A percentile compares a stretch with the other conserved stretches of the same genome.
phyloP scores from a whole-genome alignment of 1,140 invertebrate genomes.

The Drusus annulatus region DNA sequence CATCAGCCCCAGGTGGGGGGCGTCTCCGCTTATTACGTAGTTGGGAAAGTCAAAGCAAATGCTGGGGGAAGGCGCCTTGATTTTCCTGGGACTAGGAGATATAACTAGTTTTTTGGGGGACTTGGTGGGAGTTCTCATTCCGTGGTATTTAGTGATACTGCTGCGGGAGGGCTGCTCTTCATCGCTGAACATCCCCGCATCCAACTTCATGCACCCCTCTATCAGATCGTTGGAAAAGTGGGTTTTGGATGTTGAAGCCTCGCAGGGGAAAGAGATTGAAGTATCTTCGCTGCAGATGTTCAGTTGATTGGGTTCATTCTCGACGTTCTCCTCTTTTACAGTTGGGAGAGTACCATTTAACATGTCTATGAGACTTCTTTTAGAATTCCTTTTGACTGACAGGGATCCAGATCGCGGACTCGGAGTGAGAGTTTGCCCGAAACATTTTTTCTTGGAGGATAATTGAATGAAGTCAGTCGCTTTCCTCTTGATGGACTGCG shows the following conservation, averaged over 20 bases:
- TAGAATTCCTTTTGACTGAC: conserved; percentile 44
- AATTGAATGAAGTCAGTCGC: neutral
- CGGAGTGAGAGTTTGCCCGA: neutral
- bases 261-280: neutral
- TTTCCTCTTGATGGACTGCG: conserved; percentile 67
- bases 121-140: conserved; percentile 52
- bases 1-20: conserved; percentile 80
- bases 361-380: conserved; percentile 55
- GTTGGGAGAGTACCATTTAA: conserved; percentile 39
- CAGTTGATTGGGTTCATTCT: conserved; percentile 42
- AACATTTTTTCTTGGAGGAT: conserved; percentile 39
- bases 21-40: conserved; percentile 81
- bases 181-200: neutral
- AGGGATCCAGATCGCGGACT: conserved; percentile 34
- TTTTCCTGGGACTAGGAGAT: conserved; percentile 39
- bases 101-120: conserved; percentile 38
- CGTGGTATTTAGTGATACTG: conserved; percentile 21
- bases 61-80: conserved; percentile 50
- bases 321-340: conserved; percentile 44
- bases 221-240: conserved; percentile 21
- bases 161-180: neutral
- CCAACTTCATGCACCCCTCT: conserved; percentile 15
- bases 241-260: conserved; percentile 40
- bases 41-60: conserved; percentile 82
- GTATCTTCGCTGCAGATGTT: conserved; percentile 8